Evolutionary conservation across 1,140 invertebrate genomes (phyloP).

Genomic region (Helicorthomorpha holstii): DNA sequence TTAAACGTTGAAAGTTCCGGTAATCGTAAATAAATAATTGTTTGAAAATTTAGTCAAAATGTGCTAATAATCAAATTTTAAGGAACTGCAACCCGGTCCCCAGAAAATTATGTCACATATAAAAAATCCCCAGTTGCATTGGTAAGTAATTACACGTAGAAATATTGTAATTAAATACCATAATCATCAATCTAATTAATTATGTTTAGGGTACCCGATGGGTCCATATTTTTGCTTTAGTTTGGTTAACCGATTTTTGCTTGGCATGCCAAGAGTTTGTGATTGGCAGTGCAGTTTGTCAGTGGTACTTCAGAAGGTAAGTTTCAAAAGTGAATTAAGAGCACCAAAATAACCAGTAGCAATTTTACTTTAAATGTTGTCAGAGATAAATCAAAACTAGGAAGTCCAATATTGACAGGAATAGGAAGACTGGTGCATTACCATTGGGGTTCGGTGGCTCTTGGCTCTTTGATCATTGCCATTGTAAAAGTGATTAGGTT

Average conservation of each 20-base stretch:
- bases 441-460: constrained; percentile 57
- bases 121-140: neutral
- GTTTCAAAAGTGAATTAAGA: neutral
- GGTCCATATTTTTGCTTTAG: constrained; percentile 47
- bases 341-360: neutral
- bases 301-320: constrained; percentile 62
- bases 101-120: neutral
- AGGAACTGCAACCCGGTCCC: neutral
- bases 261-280: constrained; percentile 59
- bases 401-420: constrained; percentile 36
- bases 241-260: constrained; percentile 55
- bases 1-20: constrained; percentile 45
- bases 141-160: neutral
- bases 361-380: constrained; percentile 6
- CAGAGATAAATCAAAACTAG: constrained; percentile 44
- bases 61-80: neutral
- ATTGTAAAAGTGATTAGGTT: constrained; percentile 45
- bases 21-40: too few relatives aligned
- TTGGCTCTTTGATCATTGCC: constrained; percentile 55
- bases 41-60: neutral
- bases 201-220: constrained; percentile 35
- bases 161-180: neutral
- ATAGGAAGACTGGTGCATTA: constrained; percentile 40
- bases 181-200: neutral
- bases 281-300: constrained; percentile 50